Conservation (phyloP, 1,140 invertebrate species). For the Octopus sinensis region DNA sequence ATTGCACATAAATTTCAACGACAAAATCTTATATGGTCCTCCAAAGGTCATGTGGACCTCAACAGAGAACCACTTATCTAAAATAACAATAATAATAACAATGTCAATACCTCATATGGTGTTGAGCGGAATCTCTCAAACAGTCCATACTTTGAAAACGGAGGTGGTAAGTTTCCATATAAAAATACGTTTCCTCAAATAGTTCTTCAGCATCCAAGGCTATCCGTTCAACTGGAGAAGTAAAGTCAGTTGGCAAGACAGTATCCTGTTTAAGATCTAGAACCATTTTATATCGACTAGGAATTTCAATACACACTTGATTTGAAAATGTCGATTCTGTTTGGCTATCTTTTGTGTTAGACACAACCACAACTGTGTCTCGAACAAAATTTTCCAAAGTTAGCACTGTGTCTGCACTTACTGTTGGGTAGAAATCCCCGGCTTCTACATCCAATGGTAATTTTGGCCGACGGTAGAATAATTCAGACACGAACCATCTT, state of each 20-base stretch:
- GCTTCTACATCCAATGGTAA: not conserved
- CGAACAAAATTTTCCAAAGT: not conserved
- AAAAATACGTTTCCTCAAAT: not conserved
- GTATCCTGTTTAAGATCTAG: not conserved
- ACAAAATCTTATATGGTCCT: too few relatives aligned
- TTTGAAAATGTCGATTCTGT: not conserved
- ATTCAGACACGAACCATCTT: not conserved
- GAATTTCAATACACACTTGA: not conserved
- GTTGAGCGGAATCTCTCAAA: too few relatives aligned
- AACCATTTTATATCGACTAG: constrained; percentile 11
- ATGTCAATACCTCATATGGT: too few relatives aligned
- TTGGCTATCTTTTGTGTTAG: not conserved
- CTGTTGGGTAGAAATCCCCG: not conserved
- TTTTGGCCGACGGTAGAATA: not conserved
- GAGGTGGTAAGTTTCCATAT: constrained; percentile 3
- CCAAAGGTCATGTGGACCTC: too few relatives aligned
- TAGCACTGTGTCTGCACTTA: not conserved
- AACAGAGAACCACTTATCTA: too few relatives aligned
- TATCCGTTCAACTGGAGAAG: not conserved
- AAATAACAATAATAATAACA: too few relatives aligned
- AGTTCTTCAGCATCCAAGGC: not conserved
- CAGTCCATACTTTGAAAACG: too few relatives aligned
- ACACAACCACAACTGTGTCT: not conserved
- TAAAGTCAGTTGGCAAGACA: not conserved
- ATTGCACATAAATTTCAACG: too few relatives aligned